A percentile compares a stretch with the other conserved stretches of the same genome.
Conservation (phyloP, 2,113 vertebrate species). For the Caloenas nicobarica region DNA sequence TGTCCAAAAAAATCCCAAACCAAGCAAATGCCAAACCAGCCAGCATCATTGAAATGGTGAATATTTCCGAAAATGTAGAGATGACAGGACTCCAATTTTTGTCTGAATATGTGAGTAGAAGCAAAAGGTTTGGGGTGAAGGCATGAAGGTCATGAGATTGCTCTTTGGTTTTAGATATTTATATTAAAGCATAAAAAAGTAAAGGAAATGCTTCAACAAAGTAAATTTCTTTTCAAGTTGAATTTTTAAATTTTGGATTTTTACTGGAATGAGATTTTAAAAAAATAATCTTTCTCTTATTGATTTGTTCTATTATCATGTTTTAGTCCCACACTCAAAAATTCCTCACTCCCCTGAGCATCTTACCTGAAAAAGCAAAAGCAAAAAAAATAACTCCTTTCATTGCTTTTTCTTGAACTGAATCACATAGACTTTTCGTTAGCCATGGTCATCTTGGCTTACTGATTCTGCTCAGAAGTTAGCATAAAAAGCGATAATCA, state of each 20-base stretch:
- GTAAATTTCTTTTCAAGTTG: neutral
- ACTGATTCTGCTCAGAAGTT: neutral
- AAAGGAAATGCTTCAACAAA: neutral
- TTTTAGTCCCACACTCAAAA: neutral
- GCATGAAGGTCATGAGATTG: neutral
- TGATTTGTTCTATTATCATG: neutral
- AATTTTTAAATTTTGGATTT: neutral
- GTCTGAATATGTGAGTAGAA: neutral
- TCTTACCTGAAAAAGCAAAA: neutral
- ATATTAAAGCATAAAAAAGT: neutral
- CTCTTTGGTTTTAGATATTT: neutral
- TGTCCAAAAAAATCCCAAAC: neutral
- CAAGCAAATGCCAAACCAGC: neutral
- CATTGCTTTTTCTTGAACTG: neutral
- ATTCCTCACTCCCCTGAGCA: accelerated
- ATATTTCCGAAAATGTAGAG: neutral
- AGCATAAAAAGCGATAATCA: neutral
- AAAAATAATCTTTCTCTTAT: neutral
- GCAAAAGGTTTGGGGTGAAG: neutral
- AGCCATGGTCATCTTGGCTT: neutral
- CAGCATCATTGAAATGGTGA: neutral
- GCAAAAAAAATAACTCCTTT: neutral
- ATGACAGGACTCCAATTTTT: neutral
- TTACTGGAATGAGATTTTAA: neutral
- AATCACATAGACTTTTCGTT: neutral